phyloP scores from a whole-genome alignment of 2,113 vertebrate species.

The Oenanthe melanoleuca region DNA sequence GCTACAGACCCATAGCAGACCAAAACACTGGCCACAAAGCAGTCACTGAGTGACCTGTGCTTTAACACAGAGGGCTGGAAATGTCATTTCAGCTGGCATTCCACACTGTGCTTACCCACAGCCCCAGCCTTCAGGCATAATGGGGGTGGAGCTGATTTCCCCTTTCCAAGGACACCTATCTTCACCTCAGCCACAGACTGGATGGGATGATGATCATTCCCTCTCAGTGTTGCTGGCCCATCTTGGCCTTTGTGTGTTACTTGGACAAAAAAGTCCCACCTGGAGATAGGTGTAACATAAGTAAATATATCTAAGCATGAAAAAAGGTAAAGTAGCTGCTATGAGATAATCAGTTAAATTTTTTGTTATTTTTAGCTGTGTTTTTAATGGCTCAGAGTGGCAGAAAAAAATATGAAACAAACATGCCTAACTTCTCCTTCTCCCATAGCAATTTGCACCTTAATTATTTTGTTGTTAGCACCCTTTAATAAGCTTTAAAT shows the following conservation, averaged over 20 bases:
- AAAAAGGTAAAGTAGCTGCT: neutral
- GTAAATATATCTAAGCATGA: neutral
- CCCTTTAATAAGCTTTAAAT: neutral
- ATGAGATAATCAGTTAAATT: neutral
- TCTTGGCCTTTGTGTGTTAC: neutral
- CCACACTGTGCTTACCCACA: neutral
- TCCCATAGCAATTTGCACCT: neutral
- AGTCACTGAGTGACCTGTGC: neutral
- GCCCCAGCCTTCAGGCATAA: rapidly evolving
- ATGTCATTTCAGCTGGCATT: neutral
- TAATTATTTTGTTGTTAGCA: neutral
- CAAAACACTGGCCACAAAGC: neutral
- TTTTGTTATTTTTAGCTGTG: neutral
- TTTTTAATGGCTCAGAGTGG: neutral
- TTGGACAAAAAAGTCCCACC: neutral
- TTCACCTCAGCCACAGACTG: neutral
- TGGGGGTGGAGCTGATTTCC: neutral
- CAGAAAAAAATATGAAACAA: neutral
- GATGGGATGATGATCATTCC: neutral
- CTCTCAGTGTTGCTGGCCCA: neutral
- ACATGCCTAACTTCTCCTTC: neutral
- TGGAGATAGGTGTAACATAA: neutral
- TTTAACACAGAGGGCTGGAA: neutral
- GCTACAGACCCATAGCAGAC: neutral
- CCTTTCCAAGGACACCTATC: neutral